Evolutionary conservation across 1,140 invertebrate genomes (phyloP).

Genomic region (Leptonema lineaticorne): DNA sequence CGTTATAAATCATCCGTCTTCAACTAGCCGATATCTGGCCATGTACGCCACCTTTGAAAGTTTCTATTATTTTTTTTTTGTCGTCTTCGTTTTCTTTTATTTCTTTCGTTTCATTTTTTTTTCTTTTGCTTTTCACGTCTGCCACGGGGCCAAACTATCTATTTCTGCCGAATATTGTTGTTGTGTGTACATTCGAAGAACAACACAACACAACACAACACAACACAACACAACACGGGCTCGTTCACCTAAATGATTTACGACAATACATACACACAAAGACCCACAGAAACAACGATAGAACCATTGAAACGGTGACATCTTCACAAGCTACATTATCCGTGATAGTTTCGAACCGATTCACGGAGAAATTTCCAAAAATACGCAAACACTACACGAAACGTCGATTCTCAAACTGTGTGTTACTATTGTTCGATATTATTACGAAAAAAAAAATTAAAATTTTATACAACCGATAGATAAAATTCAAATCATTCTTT

Average conservation of each 20-base stretch:
- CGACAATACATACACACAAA: slow-evolving; percentile 3
- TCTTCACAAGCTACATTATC: slow-evolving; percentile 10
- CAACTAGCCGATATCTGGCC: slow-evolving; percentile 26
- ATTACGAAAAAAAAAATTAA: too few species aligned
- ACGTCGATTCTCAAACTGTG: neutral
- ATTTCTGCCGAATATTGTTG: slow-evolving; percentile 9
- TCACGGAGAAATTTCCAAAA: neutral
- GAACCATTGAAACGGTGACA: neutral
- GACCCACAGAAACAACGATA: neutral
- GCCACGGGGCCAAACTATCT: neutral
- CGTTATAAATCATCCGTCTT: slow-evolving; percentile 32
- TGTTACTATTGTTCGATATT: too few species aligned
- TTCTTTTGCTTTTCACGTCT: too few species aligned
- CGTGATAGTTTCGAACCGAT: too few species aligned
- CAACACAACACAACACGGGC: too few species aligned
- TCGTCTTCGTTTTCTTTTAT: too few species aligned
- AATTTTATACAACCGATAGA: too few species aligned
- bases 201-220: too few species aligned
- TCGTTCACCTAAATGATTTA: slow-evolving; percentile 5
- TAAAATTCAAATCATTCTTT: too few species aligned
- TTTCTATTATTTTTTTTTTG: slow-evolving; percentile 25
- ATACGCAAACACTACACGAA: neutral
- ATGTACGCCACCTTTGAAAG: slow-evolving; percentile 35
- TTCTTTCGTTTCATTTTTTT: too few species aligned
- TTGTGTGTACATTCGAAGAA: too few species aligned